phyloP scores from a whole-genome alignment of 1,140 invertebrate genomes.

The Prorops nasuta region DNA sequence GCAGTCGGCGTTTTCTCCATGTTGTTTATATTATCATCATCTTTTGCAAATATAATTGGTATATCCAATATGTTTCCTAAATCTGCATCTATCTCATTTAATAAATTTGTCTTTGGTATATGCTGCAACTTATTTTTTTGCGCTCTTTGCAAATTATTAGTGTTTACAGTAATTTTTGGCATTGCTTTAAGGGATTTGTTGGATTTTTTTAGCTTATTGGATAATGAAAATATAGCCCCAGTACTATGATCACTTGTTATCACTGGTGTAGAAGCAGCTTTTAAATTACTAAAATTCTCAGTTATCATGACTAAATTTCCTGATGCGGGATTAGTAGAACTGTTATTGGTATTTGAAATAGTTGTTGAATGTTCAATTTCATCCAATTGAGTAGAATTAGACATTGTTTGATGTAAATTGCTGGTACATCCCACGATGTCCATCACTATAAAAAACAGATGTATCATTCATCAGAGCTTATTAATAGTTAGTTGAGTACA shows the following conservation, averaged over 20 bases:
- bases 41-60: constrained; percentile 68
- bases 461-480: constrained; percentile 4
- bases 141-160: constrained; percentile 28
- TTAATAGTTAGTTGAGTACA: too few relatives aligned
- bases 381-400: constrained; percentile 25
- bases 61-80: constrained; percentile 65
- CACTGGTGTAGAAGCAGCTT: constrained; percentile 19
- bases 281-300: constrained; percentile 24
- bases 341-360: constrained; percentile 23
- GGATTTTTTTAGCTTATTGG: constrained; percentile 26
- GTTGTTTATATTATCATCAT: constrained; percentile 56
- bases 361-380: constrained; percentile 25
- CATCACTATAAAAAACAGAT: constrained; percentile 47
- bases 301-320: constrained; percentile 31
- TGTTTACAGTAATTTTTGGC: constrained; percentile 50
- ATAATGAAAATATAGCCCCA: constrained; percentile 31
- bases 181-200: constrained; percentile 43
- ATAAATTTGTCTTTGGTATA: constrained; percentile 20
- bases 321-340: constrained; percentile 17
- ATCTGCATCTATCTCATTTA: constrained; percentile 55
- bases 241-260: constrained; percentile 20
- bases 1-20: constrained; percentile 33
- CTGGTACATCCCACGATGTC: constrained; percentile 30
- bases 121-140: constrained; percentile 19
- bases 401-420: constrained; percentile 15